These are phyloP conservation scores for Melanchra persicariae DNA, from an alignment of 2,888 invertebrate species.

Conservation along the genomic window DNA sequence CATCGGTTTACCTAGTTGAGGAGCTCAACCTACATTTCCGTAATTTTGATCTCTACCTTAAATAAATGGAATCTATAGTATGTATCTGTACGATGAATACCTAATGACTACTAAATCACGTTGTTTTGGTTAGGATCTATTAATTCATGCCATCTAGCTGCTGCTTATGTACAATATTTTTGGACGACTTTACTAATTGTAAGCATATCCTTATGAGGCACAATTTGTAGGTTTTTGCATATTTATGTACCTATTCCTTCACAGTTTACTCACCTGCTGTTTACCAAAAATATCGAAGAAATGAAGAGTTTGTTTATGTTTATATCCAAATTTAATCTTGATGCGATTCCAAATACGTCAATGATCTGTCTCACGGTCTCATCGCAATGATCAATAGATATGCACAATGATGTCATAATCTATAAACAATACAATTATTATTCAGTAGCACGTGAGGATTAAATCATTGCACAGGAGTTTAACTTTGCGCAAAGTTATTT, in stretches of 20 bases:
- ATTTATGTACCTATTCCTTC: background rate
- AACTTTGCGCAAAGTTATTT: constrained; percentile 78
- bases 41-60: background rate
- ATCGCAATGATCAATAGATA: constrained; percentile 44
- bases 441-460: constrained; percentile 48
- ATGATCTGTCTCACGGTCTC: constrained; percentile 1
- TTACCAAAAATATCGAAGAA: constrained; percentile 9
- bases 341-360: constrained; percentile 45
- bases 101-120: constrained; percentile 8
- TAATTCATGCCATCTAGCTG: background rate
- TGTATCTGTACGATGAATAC: background rate
- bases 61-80: constrained; percentile 1
- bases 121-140: background rate
- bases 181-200: background rate
- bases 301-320: constrained; percentile 29
- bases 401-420: constrained; percentile 51
- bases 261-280: background rate
- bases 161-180: background rate
- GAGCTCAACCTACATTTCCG: background rate
- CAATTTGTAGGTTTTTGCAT: too few species aligned
- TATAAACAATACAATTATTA: constrained; percentile 58
- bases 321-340: constrained; percentile 23
- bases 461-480: constrained; percentile 57
- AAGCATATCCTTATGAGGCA: background rate
- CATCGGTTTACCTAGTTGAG: too few species aligned